Evolutionary conservation across 2,113 vertebrate genomes (phyloP).

Genomic region (Eulemur rufifrons): DNA sequence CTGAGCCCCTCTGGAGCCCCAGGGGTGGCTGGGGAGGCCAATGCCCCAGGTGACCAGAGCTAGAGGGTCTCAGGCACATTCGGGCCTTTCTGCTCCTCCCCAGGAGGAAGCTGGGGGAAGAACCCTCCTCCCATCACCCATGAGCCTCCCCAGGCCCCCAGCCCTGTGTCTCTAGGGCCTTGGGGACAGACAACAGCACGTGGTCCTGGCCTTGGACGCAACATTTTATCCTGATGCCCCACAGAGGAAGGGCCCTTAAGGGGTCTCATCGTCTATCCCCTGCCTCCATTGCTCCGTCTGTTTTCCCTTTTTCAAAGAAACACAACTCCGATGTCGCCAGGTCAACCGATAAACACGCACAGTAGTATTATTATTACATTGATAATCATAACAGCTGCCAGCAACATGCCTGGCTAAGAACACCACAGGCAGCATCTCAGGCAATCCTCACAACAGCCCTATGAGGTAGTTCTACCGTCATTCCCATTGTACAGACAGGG

Average conservation of each 20-base stretch:
- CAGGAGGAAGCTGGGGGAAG: not conserved
- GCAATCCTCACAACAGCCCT: accelerated
- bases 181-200: not conserved
- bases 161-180: not conserved
- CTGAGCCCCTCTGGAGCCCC: accelerated
- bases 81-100: not conserved
- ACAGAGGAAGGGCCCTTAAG: not conserved
- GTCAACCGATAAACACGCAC: not conserved
- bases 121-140: accelerated
- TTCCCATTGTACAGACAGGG: not conserved
- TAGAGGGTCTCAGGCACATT: not conserved
- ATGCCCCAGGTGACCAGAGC: not conserved
- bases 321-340: not conserved
- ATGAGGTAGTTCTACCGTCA: accelerated
- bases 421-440: not conserved
- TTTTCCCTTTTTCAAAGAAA: not conserved
- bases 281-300: not conserved
- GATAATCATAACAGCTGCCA: not conserved
- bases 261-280: not conserved
- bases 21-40: not conserved
- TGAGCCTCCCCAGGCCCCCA: not conserved
- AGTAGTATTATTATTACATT: not conserved
- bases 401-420: not conserved
- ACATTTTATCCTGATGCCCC: not conserved
- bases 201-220: not conserved